These are phyloP conservation scores for Crypturellus tataupa DNA, from an alignment of 2,797 vertebrate species.

Conservation along the genomic window DNA sequence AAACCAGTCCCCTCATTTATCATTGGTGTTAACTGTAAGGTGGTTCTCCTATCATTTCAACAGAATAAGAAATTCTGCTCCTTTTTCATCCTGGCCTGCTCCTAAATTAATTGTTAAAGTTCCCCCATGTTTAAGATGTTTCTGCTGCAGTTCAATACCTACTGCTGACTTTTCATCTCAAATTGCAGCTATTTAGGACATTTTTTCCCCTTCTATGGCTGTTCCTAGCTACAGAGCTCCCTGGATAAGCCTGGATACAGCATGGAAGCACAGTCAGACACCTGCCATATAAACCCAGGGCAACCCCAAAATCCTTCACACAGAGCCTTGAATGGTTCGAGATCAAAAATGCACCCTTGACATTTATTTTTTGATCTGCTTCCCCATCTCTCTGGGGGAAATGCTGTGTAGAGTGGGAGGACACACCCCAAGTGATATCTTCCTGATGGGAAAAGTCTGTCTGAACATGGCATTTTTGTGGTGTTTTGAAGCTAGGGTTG, in stretches of 20 bases:
- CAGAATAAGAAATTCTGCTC: constrained; percentile 2
- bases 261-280: neutral
- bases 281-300: rapidly evolving
- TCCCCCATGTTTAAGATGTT: neutral
- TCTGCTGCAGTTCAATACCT: rapidly evolving
- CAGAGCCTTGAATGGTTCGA: neutral
- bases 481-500: constrained; percentile 9
- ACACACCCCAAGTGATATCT: neutral
- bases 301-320: neutral
- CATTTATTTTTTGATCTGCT: neutral
- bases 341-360: constrained; percentile 6
- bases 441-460: rapidly evolving
- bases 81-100: neutral
- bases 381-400: rapidly evolving
- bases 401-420: neutral
- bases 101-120: neutral
- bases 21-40: constrained; percentile 46
- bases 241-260: too few relatives aligned
- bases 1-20: constrained; percentile 56
- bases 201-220: rapidly evolving
- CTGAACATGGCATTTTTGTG: neutral
- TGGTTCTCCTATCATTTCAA: constrained; percentile 10
- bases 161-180: neutral
- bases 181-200: neutral
- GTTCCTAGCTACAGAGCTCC: neutral